phyloP scores from a whole-genome alignment of 2,797 vertebrate genomes.

The Argyrosomus regius region DNA sequence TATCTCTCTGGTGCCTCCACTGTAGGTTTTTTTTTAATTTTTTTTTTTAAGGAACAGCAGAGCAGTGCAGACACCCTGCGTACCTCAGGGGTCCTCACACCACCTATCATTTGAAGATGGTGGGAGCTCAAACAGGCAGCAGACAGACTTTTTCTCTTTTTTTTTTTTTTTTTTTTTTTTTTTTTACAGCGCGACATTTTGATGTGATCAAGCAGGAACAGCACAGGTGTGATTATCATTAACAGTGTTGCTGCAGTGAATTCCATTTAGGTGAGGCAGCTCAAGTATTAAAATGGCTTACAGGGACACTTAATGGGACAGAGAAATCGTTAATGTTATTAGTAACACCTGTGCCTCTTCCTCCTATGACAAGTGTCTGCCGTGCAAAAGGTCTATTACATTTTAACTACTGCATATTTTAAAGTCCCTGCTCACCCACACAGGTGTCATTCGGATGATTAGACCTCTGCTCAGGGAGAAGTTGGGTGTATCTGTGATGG shows the following conservation, averaged over 20 bases:
- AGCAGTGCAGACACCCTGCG: constrained; percentile 30
- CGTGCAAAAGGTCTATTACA: not conserved
- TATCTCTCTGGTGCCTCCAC: constrained; percentile 68
- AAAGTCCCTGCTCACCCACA: not conserved
- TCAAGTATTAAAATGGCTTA: not conserved
- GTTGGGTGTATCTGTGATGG: not conserved
- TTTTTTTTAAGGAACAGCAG: constrained; percentile 51
- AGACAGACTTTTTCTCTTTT: not conserved
- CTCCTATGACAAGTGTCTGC: not conserved
- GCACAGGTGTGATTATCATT: constrained; percentile 31
- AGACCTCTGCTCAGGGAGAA: not conserved
- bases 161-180: not conserved
- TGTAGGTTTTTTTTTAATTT: constrained; percentile 49
- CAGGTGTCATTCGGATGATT: constrained; percentile 5
- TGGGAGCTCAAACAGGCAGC: constrained; percentile 11
- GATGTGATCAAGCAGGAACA: constrained; percentile 11
- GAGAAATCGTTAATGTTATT: constrained; percentile 18
- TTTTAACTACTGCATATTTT: not conserved
- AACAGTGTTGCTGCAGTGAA: constrained; percentile 20
- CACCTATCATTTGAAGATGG: constrained; percentile 14
- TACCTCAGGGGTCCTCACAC: constrained; percentile 50
- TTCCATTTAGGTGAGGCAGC: constrained; percentile 12
- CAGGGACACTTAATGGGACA: constrained; percentile 6
- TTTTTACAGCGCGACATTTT: not conserved
- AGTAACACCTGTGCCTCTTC: constrained; percentile 14